These are phyloP conservation scores for Pan paniscus DNA, from an alignment of 2,113 vertebrate species.

Conservation along the genomic window DNA sequence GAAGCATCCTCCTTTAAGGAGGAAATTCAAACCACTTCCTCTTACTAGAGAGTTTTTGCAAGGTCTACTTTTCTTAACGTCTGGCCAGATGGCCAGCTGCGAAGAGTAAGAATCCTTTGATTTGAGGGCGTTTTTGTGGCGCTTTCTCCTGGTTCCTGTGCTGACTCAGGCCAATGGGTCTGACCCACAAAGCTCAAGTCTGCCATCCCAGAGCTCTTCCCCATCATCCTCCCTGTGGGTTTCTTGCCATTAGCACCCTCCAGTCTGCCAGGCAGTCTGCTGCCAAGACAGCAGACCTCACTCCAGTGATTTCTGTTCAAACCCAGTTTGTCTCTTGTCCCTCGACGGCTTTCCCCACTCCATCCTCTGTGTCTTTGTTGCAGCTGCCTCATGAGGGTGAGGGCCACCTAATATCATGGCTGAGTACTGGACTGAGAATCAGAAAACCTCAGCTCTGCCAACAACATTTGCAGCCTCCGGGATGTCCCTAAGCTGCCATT, in stretches of 20 bases:
- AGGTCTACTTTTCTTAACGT: neutral
- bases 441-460: neutral
- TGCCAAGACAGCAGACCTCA: neutral
- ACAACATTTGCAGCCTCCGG: accelerated
- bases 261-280: neutral
- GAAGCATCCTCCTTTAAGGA: conserved; percentile 40
- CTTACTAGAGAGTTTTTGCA: conserved; percentile 8
- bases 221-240: neutral
- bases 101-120: neutral
- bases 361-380: neutral
- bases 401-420: too few relatives aligned
- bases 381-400: neutral
- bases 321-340: too few relatives aligned
- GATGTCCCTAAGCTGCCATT: neutral
- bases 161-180: neutral
- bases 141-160: neutral
- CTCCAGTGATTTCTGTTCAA: neutral
- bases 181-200: neutral
- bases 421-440: neutral
- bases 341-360: neutral
- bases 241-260: neutral
- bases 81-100: neutral
- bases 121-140: neutral
- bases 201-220: neutral
- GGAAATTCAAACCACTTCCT: conserved; percentile 70